Percentiles rank a stretch among this genome's conserved stretches.
Conservation (phyloP, 2,888 invertebrate species). For the Aproaerema taeniolella region DNA sequence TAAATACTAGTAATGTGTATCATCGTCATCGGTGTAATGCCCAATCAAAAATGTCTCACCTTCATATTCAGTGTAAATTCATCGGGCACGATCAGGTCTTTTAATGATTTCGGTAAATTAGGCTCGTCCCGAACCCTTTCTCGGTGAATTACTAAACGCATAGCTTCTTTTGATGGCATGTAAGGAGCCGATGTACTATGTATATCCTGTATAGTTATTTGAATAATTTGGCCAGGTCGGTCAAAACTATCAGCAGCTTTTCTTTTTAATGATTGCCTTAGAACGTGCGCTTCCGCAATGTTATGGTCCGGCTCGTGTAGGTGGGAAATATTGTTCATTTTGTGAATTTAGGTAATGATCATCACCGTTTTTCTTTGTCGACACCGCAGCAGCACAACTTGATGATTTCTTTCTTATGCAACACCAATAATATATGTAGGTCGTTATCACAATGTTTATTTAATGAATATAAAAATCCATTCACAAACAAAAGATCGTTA, state of each 20-base stretch:
- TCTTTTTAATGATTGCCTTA: conserved; percentile 2
- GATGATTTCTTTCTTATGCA: background rate
- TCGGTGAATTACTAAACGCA: conserved; percentile 8
- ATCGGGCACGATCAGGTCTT: background rate
- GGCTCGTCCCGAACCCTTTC: conserved; percentile 1
- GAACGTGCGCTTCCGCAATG: background rate
- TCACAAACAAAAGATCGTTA: too few species aligned
- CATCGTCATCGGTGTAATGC: conserved; percentile 6
- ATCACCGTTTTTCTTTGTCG: conserved; percentile 2
- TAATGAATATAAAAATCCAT: background rate
- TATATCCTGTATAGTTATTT: conserved; percentile 1
- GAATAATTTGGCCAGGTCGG: conserved; percentile 5
- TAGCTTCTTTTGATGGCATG: conserved; percentile 7
- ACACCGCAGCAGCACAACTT: conserved; percentile 1
- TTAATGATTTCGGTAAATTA: background rate
- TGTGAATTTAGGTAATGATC: background rate
- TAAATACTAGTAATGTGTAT: conserved; percentile 7
- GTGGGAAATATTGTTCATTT: conserved; percentile 1
- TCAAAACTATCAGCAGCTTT: conserved; percentile 4
- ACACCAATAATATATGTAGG: background rate
- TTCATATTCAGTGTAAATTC: background rate
- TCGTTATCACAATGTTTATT: background rate
- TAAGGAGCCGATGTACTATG: conserved; percentile 1
- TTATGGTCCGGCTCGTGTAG: conserved; percentile 3
- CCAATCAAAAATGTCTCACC: conserved; percentile 5